These are phyloP conservation scores for Papilio helenus DNA, from an alignment of 1,140 invertebrate genomes.

Conservation along the genomic window DNA sequence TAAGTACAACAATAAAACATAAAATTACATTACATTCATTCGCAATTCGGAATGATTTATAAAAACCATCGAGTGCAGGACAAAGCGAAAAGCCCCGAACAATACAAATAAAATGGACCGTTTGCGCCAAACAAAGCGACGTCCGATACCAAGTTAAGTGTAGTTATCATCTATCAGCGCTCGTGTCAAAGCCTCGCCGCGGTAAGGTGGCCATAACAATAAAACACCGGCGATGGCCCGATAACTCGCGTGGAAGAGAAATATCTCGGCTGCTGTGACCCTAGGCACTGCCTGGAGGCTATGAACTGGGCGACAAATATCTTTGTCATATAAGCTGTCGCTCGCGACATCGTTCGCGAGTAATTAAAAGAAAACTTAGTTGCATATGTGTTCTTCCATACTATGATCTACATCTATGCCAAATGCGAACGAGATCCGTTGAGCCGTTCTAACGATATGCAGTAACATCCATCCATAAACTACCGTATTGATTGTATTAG, in stretches of 20 bases:
- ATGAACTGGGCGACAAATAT: conserved; percentile 10
- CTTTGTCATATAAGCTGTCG: not conserved
- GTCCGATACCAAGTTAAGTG: conserved; percentile 38
- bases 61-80: conserved; percentile 23
- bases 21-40: not conserved
- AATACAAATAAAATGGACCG: conserved; percentile 34
- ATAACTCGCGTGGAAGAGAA: conserved; percentile 50
- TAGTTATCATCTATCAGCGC: conserved; percentile 45
- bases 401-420: too few species aligned
- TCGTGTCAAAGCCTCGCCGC: conserved; percentile 40
- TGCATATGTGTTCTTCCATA: not conserved
- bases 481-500: too few species aligned
- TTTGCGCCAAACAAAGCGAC: conserved; percentile 35
- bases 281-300: conserved; percentile 23
- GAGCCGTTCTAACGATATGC: too few species aligned
- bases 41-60: not conserved
- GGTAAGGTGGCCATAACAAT: conserved; percentile 46
- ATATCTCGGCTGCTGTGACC: conserved; percentile 44
- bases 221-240: conserved; percentile 43
- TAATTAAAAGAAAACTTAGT: too few species aligned
- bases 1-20: not conserved
- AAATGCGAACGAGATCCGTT: too few species aligned
- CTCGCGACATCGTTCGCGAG: too few species aligned
- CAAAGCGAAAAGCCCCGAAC: conserved; percentile 30
- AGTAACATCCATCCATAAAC: too few species aligned